Base-by-base conservation (phyloP, 1,140 invertebrate genomes). In the Reticulitermes speratus region DNA sequence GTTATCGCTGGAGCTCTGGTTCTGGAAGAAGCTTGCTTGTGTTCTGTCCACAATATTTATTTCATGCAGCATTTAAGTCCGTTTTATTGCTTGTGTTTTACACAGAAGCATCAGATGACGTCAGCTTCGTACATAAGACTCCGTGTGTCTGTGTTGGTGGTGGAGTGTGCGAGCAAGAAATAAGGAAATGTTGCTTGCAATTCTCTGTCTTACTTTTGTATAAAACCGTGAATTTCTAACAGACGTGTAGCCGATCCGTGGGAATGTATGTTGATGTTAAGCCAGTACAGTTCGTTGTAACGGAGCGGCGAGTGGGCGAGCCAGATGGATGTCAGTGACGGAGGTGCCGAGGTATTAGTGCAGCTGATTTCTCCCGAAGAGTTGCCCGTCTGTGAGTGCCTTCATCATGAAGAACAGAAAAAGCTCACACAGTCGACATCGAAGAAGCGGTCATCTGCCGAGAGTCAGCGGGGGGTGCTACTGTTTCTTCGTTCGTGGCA, bases 311-410 rank as follows among this genome's bases (percentile, higher is more conserved):
- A 21, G 52, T 55, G 52, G 52, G 52, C 52, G 19, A 21, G 19
- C 52, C 52, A 55, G 19, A 55, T 55, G 52, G 52, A 55, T 19
- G 52, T 5, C 5, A 12, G 52, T 55, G 89, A 89, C 87, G 89
- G 88, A 52, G 89, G 88, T 52, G 89, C 88, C 82, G 87, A 87
- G 44, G 21, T 87, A 84, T 84, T 87, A 86, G 86, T 85, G 86
- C 88, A 88, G 83, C 86, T 85, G 21, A 65, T 86, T 30, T n/a
- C 59, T 21, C 59, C 44, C 2, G 25, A 44, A 14, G 16, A 44
- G 0, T 8, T n/a, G 32, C n/a, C 65, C 8, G 65, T 75, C 25
- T 75, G 65, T 16, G 65, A 75, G 65, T 75, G 65, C 65, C 25
- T 75, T 75, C 65, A 75, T 14, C 25, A 75, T 14, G 65, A 75